phyloP scores from a whole-genome alignment of 2,113 vertebrate genomes.

The Salvelinus namaycush region DNA sequence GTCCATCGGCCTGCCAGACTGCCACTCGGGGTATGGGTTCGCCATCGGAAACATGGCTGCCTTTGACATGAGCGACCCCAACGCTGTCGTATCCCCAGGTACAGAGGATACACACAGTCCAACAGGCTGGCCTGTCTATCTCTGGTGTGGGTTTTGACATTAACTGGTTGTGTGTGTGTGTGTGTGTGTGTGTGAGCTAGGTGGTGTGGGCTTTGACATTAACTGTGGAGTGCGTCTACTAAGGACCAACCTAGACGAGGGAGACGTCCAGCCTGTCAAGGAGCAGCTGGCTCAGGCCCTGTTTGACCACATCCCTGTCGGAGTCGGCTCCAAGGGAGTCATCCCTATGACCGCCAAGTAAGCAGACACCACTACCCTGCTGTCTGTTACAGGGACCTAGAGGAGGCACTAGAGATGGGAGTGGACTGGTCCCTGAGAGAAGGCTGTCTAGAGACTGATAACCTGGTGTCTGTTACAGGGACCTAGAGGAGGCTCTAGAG shows the following conservation, averaged over 20 bases:
- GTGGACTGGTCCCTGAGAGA: too few relatives aligned
- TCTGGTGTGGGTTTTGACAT: too few relatives aligned
- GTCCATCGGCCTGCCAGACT: constrained; percentile 95
- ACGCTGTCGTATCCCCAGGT: too few relatives aligned
- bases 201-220: constrained; percentile 85
- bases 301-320: constrained; percentile 98
- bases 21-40: constrained; percentile 97
- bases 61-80: constrained; percentile 43
- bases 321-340: constrained; percentile 95
- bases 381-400: too few relatives aligned
- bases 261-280: constrained; percentile 95
- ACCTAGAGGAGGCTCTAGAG: too few relatives aligned
- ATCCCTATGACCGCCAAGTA: constrained; percentile 98
- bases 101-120: not conserved
- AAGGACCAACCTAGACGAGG: constrained; percentile 93
- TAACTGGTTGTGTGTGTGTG: not conserved
- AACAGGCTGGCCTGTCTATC: not conserved
- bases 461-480: too few relatives aligned
- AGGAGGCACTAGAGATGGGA: too few relatives aligned
- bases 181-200: too few relatives aligned
- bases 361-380: constrained; percentile 38
- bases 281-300: constrained; percentile 95
- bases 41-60: constrained; percentile 99
- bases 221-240: constrained; percentile 96
- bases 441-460: too few relatives aligned